A percentile compares a stretch with the other conserved stretches of the same genome.
phyloP scores from a whole-genome alignment of 2,797 vertebrate species.

The Ispidina lecontei region DNA sequence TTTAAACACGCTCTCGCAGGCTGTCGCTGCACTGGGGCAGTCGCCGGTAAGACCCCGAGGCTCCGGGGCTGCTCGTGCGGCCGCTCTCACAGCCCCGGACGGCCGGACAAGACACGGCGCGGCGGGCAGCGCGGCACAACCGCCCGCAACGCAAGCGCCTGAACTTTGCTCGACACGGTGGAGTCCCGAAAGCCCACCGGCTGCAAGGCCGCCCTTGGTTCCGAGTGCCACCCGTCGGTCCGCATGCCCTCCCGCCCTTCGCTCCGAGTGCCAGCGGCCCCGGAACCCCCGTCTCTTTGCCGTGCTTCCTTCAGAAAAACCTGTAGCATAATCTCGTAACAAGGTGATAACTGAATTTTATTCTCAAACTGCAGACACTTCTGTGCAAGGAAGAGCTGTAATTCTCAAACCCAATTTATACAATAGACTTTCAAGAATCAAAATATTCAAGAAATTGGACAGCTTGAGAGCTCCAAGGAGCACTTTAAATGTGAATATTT shows the following conservation, averaged over 20 bases:
- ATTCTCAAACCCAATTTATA: background rate
- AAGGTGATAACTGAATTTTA: background rate
- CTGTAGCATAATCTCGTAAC: accelerated
- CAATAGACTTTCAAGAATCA: background rate
- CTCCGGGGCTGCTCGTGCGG: no score
- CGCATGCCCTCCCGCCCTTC: background rate
- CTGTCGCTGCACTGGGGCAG: background rate
- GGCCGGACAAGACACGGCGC: no score
- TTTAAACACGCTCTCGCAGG: background rate
- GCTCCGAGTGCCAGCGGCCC: background rate
- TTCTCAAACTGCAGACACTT: background rate
- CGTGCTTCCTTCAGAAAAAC: background rate
- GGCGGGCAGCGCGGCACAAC: background rate
- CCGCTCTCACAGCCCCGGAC: background rate
- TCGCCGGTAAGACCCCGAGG: background rate
- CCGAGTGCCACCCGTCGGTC: background rate
- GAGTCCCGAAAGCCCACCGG: background rate
- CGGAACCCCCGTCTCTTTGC: accelerated
- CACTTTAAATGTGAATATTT: background rate
- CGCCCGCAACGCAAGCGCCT: background rate
- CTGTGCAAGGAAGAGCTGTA: background rate
- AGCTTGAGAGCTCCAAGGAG: background rate
- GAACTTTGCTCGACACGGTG: background rate
- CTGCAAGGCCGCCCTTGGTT: no score
- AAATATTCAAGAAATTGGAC: background rate